Percentiles rank a stretch among this genome's conserved stretches.
These are phyloP conservation scores for Hiodon tergisus DNA, from an alignment of 2,113 vertebrate species.

Conservation along the genomic window DNA sequence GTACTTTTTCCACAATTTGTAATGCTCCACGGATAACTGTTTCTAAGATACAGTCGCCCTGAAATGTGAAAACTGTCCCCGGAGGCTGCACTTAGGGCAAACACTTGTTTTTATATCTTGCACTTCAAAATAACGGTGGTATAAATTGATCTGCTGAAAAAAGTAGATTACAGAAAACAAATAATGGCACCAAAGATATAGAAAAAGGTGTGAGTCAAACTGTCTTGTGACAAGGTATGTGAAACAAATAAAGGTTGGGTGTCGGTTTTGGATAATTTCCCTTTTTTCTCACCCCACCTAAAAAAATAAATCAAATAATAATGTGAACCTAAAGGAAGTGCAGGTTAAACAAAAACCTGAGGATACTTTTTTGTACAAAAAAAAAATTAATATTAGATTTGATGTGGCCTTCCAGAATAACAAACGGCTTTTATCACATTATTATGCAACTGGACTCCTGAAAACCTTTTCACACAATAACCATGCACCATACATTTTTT, in stretches of 20 bases:
- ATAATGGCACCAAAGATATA: slow-evolving; percentile 15
- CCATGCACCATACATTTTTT: background rate
- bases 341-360: too few relatives aligned
- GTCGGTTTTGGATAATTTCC: background rate
- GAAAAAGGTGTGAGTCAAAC: slow-evolving; percentile 13
- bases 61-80: background rate
- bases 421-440: too few relatives aligned
- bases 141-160: slow-evolving; percentile 17
- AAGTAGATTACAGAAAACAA: slow-evolving; percentile 24
- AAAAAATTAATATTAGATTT: too few relatives aligned
- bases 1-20: background rate
- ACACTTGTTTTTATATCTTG: background rate
- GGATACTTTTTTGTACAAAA: too few relatives aligned
- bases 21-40: background rate
- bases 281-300: too few relatives aligned
- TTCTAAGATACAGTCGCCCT: background rate
- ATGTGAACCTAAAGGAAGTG: too few relatives aligned
- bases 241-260: slow-evolving; percentile 18
- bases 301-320: too few relatives aligned
- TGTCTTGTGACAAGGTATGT: slow-evolving; percentile 17
- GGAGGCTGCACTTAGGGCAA: slow-evolving; percentile 10
- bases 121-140: slow-evolving; percentile 15
- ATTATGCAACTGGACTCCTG: too few relatives aligned
- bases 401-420: too few relatives aligned
- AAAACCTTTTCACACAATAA: background rate